Percentiles rank a stretch among this genome's conserved stretches.
Evolutionary conservation across 2,888 invertebrate genomes (phyloP).

Genomic region (Bursaphelenchus okinawaensis): DNA sequence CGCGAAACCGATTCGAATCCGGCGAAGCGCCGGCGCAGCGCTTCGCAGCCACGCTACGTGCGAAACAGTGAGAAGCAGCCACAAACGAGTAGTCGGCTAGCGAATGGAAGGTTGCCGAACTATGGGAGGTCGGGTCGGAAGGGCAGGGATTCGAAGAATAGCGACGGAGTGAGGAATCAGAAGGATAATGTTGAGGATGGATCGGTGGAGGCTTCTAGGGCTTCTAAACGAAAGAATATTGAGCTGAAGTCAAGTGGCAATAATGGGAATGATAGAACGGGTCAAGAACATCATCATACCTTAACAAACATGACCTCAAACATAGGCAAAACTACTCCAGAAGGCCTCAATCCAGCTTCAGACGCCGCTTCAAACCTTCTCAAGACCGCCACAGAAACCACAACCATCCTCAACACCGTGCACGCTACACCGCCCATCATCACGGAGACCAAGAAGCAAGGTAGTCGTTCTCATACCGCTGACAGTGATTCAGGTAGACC

Average conservation of each 20-base stretch:
- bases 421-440: neutral
- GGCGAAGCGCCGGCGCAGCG: neutral
- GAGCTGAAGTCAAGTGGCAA: too few species aligned
- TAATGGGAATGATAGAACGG: too few species aligned
- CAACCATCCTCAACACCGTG: neutral
- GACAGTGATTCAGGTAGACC: constrained; percentile 24
- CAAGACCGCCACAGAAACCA: neutral
- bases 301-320: too few species aligned
- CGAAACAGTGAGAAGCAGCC: neutral
- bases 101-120: too few species aligned
- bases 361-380: too few species aligned
- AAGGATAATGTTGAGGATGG: neutral
- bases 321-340: too few species aligned
- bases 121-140: too few species aligned
- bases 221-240: too few species aligned
- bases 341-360: too few species aligned
- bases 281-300: too few species aligned
- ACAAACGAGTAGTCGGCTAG: neutral
- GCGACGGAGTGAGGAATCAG: neutral
- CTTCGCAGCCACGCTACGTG: neutral
- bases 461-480: neutral
- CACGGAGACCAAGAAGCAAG: too few species aligned
- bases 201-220: too few species aligned
- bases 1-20: neutral
- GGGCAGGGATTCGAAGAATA: neutral